Base-by-base conservation (phyloP, 2,888 invertebrate species). In the Drepanosiphum platanoidis region DNA sequence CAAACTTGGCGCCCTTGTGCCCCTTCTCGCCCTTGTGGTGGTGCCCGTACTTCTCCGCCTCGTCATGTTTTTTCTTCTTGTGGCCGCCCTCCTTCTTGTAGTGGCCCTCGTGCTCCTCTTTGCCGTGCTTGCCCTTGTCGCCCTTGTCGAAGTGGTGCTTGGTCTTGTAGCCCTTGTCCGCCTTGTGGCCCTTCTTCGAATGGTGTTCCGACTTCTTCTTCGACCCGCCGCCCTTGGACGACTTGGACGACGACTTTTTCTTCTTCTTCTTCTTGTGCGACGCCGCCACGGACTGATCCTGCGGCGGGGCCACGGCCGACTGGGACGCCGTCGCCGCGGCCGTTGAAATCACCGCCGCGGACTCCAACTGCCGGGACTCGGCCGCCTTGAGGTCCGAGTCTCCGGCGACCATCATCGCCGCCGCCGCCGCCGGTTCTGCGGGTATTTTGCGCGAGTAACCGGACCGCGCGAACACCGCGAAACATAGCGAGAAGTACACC, bases 111-210 rank as follows among this genome's bases (percentile, higher is more conserved):
- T 95, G 94, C 88, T 95, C 94, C 88, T 95, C 94, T 88, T 95
- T 94, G 42, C 93, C 95, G 88, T 95, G 93, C 88, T 92, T 91
- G 22, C 95, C 95, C 88, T 94, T 94, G 70, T 94, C 94, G 8
- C 93, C 95, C 89, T 95, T 94, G 87, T 95, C 94, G 90, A 94
- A 94, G 88, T 95, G 93, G 89, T 95, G 94, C 88, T 93, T 92
- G 36, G 92, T 92, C 88, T 94, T 94, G 90, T 95, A 93, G 0
- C 95, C 95, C 88, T 95, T 95, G 86, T 94, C 94, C 0, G 93
- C 94, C 88, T 95, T 95, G 87, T 94, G 93, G 0, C 94, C 95
- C 88, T 95, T 92, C 61, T 93, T 92, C 86, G 92, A 92, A 89
- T 94, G 93, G 88, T 94, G 93, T 86, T 93, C 92, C 2, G 92